A percentile compares a stretch with the other conserved stretches of the same genome.
Conservation (phyloP, 1,140 invertebrate genomes). For the Drosophila kohkoa region DNA sequence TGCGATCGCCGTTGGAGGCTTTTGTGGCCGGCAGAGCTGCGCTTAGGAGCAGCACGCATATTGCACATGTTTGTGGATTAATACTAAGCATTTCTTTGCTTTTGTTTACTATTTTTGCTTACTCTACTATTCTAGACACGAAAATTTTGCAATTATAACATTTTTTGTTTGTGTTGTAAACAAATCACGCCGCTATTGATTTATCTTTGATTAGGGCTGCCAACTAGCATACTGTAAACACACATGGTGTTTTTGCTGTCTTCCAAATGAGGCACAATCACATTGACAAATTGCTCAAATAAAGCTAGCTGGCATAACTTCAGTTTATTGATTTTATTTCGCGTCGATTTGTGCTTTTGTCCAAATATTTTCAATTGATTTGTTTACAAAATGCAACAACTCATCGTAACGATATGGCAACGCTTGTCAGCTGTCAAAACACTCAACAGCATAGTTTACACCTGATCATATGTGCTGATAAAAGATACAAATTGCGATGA, state of each 20-base stretch:
- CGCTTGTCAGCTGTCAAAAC: slow-evolving; percentile 54
- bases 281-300: neutral
- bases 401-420: slow-evolving; percentile 14
- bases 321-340: neutral
- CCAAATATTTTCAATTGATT: slow-evolving; percentile 38
- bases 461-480: neutral
- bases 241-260: neutral
- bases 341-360: neutral
- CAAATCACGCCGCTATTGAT: slow-evolving; percentile 65
- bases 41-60: slow-evolving; percentile 36
- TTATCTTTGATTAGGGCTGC: slow-evolving; percentile 56
- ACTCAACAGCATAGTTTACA: slow-evolving; percentile 31
- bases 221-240: slow-evolving; percentile 12
- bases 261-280: too few relatives aligned
- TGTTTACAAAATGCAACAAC: slow-evolving; percentile 33
- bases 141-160: slow-evolving; percentile 28
- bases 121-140: neutral
- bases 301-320: too few relatives aligned
- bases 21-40: slow-evolving; percentile 3
- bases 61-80: slow-evolving; percentile 49
- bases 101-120: neutral
- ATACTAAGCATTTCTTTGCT: slow-evolving; percentile 37
- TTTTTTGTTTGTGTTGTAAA: slow-evolving; percentile 53
- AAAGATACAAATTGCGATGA: neutral
- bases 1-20: slow-evolving; percentile 74